Evolutionary conservation across 2,888 invertebrate species (phyloP).

Genomic region (Coleophora flavipennella): DNA sequence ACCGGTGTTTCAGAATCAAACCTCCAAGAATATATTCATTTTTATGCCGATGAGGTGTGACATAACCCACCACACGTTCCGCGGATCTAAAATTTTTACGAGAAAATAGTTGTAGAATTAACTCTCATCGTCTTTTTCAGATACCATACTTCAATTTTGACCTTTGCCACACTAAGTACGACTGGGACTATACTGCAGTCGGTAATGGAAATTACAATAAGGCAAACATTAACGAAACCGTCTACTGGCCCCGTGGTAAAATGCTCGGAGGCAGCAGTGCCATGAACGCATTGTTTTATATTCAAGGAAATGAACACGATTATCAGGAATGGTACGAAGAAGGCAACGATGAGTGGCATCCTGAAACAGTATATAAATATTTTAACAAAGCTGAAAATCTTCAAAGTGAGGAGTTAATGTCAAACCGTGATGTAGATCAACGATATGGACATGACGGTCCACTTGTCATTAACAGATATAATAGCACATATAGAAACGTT

Average conservation of each 20-base stretch:
- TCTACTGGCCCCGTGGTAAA: constrained; percentile 75
- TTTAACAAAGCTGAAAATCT: constrained; percentile 65
- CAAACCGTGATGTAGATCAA: constrained; percentile 20
- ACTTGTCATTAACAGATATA: constrained; percentile 52
- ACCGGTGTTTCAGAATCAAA: too few species aligned
- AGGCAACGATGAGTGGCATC: constrained; percentile 71
- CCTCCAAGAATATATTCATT: too few species aligned
- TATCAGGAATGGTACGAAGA: constrained; percentile 64
- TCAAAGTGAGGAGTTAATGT: constrained; percentile 25
- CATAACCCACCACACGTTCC: too few species aligned
- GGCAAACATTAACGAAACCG: constrained; percentile 58
- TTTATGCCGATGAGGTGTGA: too few species aligned
- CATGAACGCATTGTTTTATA: constrained; percentile 71
- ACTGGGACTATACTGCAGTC: constrained; percentile 88
- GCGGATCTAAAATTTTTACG: too few species aligned
- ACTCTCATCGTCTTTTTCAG: too few species aligned
- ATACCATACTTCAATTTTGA: too few species aligned
- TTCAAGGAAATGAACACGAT: constrained; percentile 62
- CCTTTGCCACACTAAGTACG: constrained; percentile 44
- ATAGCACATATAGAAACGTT: constrained; percentile 41
- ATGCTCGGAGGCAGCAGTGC: constrained; percentile 72
- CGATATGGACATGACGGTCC: constrained; percentile 56
- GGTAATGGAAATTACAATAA: constrained; percentile 79
- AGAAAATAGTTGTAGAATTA: too few species aligned
- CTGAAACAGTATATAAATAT: constrained; percentile 57